Base-by-base conservation (phyloP, 2,888 invertebrate genomes). In the Strigamia crassipes region DNA sequence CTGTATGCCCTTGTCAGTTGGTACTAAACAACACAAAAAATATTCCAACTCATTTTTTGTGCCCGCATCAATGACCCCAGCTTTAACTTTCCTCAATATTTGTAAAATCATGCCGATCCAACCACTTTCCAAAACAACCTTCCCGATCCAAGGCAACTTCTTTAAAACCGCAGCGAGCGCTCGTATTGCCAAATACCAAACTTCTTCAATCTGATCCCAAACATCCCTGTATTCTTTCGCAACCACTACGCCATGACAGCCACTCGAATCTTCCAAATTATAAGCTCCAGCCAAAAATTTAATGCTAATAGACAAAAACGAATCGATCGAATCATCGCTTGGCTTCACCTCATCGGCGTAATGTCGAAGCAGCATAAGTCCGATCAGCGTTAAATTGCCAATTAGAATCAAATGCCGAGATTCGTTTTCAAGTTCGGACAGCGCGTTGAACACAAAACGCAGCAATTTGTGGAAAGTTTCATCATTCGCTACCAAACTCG, bases 121-220 rank as follows among this genome's bases (percentile, higher is more conserved):
- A n/a, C 96, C 96, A 87, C 95, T 95, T 86, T 96, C 96, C 83
- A 96, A 92, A 5, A 95, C 93, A 94, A 83, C 96, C 21, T 83
- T 80, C 23, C 83, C 82, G 61, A 85, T 82, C 85, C 85, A 85
- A 9, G 84, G 84, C 82, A 84, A 83, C 83, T 92, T 91, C 21
- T 94, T 92, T 61, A 96, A 88, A 0, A 96, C 92, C 42, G 93
- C 92, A 86, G 94, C 92, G 91, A 96, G 93, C 0, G 96, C 96
- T 87, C 96, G 96, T 95, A 96, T 95, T 27, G 96, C 96, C 83
- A 96, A 90, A 88, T 96, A 96, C 96, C 96, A 96, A 15, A 96
- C 89, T 86, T 96, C 96, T 87, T 93, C 94, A 83, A 96, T 91
- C 87, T 96, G 96, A 89, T 92, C 92, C 96, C 96, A 96, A 86